Evolutionary conservation across 53 echinoderm and acorn worm genomes (phyloP), one percentile per base, ranked within the genome.

Genomic region (Zoroaster sp.): DNA sequence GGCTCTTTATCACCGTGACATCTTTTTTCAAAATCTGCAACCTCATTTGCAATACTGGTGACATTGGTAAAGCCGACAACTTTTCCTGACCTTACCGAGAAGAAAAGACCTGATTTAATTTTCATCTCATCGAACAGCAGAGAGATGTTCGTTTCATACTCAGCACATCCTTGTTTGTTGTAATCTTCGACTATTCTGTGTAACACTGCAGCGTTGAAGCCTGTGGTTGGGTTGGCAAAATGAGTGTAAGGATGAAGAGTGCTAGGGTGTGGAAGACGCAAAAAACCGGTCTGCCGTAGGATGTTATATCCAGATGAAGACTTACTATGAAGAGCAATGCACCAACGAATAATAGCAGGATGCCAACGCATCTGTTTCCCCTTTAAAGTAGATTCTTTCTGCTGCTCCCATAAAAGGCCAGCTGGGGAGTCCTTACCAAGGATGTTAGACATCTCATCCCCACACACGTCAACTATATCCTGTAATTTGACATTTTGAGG

Each of bases 311-410:
- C 71, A 3, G 90, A 69, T 12, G 83, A 32, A 46, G 90, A 90
- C 46, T 65, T 73, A 33, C 32, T 40, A 30, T 83, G 87, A 30
- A 91, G 43, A 15, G 86, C 75, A 31, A 91, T 87, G 41, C 91
- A 91, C 76, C 76, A 91, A 12, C 85, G 25, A 6, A 91, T 87
- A 32, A 91, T 78, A 25, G 91, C 75, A n/a, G 87, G 87, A 70
- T 91, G 91, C 91, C 91, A 91, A 1, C 90, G 55, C 76, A 90
- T 90, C 30, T 73, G 51, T 74, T 73, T 74, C 17, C 21, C 73
- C 45, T 83, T 76, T 15, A 65, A 40, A n/a, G 35, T 41, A 2
- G 91, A 47, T 45, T 86, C 49, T 47, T 69, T 69, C 35, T 91
- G 91, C 36, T 91, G 77, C 21, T 86, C 69, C 35, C 37, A 86